These are phyloP conservation scores for Enteromius unitaeniatus DNA, from an alignment of 2,797 vertebrate genomes.

Conservation along the genomic window DNA sequence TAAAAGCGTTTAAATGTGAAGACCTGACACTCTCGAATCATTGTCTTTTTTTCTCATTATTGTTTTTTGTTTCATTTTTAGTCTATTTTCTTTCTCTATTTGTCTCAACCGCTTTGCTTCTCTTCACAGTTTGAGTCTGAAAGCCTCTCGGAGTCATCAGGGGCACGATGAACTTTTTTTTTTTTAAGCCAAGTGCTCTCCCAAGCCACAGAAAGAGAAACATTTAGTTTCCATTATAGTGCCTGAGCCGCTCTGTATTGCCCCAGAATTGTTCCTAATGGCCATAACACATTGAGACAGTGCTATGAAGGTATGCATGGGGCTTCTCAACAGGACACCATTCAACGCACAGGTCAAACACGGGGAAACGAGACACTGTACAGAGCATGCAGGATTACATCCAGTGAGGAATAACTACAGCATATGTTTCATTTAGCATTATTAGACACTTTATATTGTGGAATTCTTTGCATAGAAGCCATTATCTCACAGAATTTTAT, in stretches of 20 bases:
- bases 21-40: not conserved
- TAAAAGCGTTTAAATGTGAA: not conserved
- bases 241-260: conserved; percentile 35
- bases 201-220: conserved; percentile 63
- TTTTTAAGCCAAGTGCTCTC: conserved; percentile 54
- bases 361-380: conserved; percentile 26
- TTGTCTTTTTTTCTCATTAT: not conserved
- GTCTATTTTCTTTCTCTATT: conserved; percentile 15
- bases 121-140: conserved; percentile 44
- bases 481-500: not conserved
- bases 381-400: conserved; percentile 35
- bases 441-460: not conserved
- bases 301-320: conserved; percentile 47
- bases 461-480: not conserved
- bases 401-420: not conserved
- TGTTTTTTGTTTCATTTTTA: not conserved
- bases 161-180: conserved; percentile 44
- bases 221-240: conserved; percentile 65
- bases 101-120: conserved; percentile 1
- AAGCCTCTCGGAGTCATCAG: conserved; percentile 55
- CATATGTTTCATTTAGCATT: not conserved
- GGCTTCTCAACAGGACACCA: conserved; percentile 34
- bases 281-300: conserved; percentile 61
- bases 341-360: conserved; percentile 45
- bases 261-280: conserved; percentile 56